Evolutionary conservation across 2,113 vertebrate species (phyloP).

Genomic region (Calonectris borealis): DNA sequence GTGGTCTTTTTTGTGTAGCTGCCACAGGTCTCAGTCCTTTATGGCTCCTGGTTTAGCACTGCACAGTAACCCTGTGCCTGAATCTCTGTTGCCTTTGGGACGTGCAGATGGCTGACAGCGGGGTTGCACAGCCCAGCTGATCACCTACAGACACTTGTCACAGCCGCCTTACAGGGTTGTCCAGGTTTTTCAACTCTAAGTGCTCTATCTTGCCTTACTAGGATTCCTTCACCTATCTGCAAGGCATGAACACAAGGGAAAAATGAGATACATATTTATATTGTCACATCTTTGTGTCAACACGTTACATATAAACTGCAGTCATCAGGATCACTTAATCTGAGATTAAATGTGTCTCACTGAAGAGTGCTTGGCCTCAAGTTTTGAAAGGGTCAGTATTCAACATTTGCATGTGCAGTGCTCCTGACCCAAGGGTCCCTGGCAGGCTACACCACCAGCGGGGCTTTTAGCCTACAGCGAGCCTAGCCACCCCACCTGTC

Average conservation of each 20-base stretch:
- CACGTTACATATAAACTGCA: not conserved
- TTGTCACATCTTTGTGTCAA: not conserved
- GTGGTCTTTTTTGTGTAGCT: not conserved
- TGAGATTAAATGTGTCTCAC: not conserved
- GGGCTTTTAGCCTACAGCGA: not conserved
- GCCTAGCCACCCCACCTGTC: not conserved
- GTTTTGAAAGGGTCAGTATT: not conserved
- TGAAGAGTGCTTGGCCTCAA: not conserved
- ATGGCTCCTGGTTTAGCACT: not conserved
- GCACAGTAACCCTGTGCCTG: not conserved
- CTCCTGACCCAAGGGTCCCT: not conserved
- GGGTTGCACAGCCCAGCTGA: not conserved
- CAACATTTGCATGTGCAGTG: not conserved
- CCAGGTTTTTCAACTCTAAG: not conserved
- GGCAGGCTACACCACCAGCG: not conserved
- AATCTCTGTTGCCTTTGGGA: not conserved
- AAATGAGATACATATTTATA: not conserved
- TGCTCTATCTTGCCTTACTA: not conserved
- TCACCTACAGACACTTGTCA: not conserved
- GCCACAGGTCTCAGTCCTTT: not conserved
- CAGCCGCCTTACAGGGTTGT: not conserved
- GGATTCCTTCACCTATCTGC: not conserved
- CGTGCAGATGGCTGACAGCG: not conserved
- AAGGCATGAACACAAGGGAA: not conserved
- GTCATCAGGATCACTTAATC: not conserved